Percentiles rank a stretch among this genome's conserved stretches.
Conservation (phyloP, 2,888 invertebrate species). For the Drosophila mayaguana region DNA sequence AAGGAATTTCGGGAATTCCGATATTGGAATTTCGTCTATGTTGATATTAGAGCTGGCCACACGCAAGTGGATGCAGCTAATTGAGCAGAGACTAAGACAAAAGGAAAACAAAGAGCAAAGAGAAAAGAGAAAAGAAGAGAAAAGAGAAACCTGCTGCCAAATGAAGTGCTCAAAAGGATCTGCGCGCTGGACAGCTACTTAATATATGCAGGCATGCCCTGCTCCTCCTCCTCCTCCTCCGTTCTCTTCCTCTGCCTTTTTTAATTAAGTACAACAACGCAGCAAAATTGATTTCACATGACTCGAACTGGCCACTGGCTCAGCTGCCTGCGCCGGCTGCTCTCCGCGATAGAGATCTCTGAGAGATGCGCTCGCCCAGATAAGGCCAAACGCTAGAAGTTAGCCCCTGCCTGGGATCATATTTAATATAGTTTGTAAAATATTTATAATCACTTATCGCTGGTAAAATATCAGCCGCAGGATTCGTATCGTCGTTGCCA, state of each 20-base stretch:
- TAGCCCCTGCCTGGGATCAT: slow-evolving; percentile 38
- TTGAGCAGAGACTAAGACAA: slow-evolving; percentile 42
- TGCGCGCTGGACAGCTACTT: slow-evolving; percentile 19
- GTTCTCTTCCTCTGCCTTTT: slow-evolving; percentile 31
- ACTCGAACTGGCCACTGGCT: slow-evolving; percentile 19
- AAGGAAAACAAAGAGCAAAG: slow-evolving; percentile 1
- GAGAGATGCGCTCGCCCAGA: slow-evolving; percentile 66
- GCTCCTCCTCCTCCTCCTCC: background rate
- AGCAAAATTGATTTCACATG: slow-evolving; percentile 77
- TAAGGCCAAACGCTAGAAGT: slow-evolving; percentile 46
- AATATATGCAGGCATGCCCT: slow-evolving; percentile 44
- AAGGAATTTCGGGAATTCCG: slow-evolving; percentile 43
- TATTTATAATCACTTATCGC: slow-evolving; percentile 63
- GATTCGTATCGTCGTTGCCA: slow-evolving; percentile 54
- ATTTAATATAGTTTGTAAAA: slow-evolving; percentile 74
- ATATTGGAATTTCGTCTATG: slow-evolving; percentile 27
- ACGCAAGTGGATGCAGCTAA: slow-evolving; percentile 50
- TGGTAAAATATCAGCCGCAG: slow-evolving; percentile 53
- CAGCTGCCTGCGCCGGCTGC: slow-evolving; percentile 18
- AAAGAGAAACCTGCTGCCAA: slow-evolving; percentile 35
- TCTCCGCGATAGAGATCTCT: slow-evolving; percentile 64
- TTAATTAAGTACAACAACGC: slow-evolving; percentile 80
- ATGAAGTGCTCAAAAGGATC: slow-evolving; percentile 73
- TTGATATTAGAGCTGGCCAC: slow-evolving; percentile 30
- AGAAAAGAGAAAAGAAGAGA: background rate